These are phyloP conservation scores for Eulemur rubriventer DNA, from an alignment of 2,797 vertebrate species.

Conservation along the genomic window DNA sequence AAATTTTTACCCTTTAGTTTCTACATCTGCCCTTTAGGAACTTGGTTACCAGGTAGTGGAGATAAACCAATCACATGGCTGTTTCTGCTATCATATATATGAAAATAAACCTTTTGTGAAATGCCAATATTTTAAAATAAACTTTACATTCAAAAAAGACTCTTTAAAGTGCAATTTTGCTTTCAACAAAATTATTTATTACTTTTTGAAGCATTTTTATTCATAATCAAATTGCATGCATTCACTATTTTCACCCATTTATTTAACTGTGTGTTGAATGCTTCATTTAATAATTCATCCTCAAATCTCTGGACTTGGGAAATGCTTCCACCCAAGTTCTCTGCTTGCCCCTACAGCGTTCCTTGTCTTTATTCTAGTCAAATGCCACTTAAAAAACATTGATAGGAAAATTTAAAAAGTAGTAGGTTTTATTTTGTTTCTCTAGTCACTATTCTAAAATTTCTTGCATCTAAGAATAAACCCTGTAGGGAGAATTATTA, in stretches of 20 bases:
- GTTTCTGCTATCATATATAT: background rate
- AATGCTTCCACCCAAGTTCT: background rate
- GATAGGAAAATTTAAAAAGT: background rate
- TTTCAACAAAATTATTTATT: background rate
- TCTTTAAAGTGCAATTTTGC: background rate
- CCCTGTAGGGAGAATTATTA: background rate
- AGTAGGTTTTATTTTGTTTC: background rate
- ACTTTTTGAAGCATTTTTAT: background rate
- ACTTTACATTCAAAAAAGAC: background rate
- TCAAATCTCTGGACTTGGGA: background rate
- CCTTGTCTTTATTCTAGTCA: background rate
- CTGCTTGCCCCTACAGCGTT: rapidly evolving
- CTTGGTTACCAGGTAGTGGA: background rate
- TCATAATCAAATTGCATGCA: background rate
- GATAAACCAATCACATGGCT: background rate
- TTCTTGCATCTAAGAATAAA: background rate
- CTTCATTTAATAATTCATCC: background rate
- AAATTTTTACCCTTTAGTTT: background rate
- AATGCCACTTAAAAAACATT: background rate
- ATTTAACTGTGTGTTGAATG: background rate
- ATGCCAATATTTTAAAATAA: background rate
- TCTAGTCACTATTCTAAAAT: background rate
- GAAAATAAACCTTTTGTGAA: background rate
- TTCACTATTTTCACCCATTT: background rate
- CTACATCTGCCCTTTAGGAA: background rate